Base-by-base conservation (phyloP, 1,140 invertebrate genomes). In the Dendrolimus punctatus region DNA sequence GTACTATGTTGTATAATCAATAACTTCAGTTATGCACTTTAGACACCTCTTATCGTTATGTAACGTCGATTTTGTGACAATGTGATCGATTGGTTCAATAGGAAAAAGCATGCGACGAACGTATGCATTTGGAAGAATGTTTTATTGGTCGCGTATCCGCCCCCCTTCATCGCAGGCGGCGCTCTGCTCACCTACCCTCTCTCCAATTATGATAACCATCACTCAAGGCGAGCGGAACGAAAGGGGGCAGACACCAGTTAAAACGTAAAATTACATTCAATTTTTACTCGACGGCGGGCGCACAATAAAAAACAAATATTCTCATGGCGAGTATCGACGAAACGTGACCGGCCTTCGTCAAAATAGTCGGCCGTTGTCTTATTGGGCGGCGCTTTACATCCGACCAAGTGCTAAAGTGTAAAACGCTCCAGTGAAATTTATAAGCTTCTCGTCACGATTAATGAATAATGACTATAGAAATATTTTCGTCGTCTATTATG, bases 251-350 rank as follows among this genome's bases (percentile, higher is more conserved):
- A 73, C 72, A 85, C 79, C 73, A 65, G 71, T 80, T 81, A 77
- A 83, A 83, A 82, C 77, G 75, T 82, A 77, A 84, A 82, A 84
- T 85, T 85, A 85, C 77, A 77, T 82, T 81, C 67, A 76, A 82
- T 84, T 81, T 85, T 84, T 75, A 78, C 79, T 79, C 69, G 70
- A 73, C 76, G 66, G 68, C 80, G 67, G 72, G 69, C 78, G 68
- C 66, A 73, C 74, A 77, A 80, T 77, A 85, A 85, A 85, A 85
- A 85, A 85, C 82, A 85, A 85, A 85, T 85, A 85, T 82, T 84
- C 82, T 85, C 82, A 84, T 84, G 80, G 74, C 63, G 69, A 71
- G 79, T 76, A 84, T 84, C 82, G 82, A 82, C 71, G 67, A 73
- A 85, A 85, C 82, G 82, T 85, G 82, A 85, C 82, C 79, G 77